Evolutionary conservation across 1,140 invertebrate genomes (phyloP).

Genomic region (Pseudachorutes palmiensis): DNA sequence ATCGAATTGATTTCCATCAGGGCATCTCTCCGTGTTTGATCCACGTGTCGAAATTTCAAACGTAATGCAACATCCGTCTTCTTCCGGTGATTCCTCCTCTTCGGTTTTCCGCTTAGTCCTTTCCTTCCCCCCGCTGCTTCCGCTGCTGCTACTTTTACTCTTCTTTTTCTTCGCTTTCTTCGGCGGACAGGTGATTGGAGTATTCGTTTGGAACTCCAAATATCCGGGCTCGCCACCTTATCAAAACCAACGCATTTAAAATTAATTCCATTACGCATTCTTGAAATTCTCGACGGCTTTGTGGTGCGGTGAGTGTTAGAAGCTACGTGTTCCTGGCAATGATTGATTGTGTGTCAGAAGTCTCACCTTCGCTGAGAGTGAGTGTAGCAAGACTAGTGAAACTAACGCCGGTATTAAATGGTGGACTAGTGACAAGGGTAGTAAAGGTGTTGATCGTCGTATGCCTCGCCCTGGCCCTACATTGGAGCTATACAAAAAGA

Average conservation of each 20-base stretch:
- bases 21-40: constrained; percentile 28
- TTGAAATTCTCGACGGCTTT: not conserved
- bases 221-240: constrained; percentile 30
- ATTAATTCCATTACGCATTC: constrained; percentile 8
- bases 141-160: constrained; percentile 1
- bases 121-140: constrained; percentile 22
- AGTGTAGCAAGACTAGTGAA: constrained; percentile 16
- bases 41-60: constrained; percentile 30
- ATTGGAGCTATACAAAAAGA: constrained; percentile 34
- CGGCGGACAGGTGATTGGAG: constrained; percentile 35
- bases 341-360: too few relatives aligned
- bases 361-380: constrained; percentile 32
- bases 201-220: constrained; percentile 33
- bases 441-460: constrained; percentile 38
- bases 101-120: constrained; percentile 26
- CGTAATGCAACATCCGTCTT: constrained; percentile 35
- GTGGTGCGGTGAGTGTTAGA: not conserved
- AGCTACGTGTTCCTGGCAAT: not conserved
- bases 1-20: constrained; percentile 33
- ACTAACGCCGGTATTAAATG: constrained; percentile 37
- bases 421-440: constrained; percentile 33
- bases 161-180: constrained; percentile 27
- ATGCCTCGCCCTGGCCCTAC: constrained; percentile 36
- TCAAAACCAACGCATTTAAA: constrained; percentile 13
- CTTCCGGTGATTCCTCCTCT: constrained; percentile 28